These are phyloP conservation scores for Caenorhabditis becei DNA, from an alignment of 2,888 invertebrate species.

Conservation along the genomic window DNA sequence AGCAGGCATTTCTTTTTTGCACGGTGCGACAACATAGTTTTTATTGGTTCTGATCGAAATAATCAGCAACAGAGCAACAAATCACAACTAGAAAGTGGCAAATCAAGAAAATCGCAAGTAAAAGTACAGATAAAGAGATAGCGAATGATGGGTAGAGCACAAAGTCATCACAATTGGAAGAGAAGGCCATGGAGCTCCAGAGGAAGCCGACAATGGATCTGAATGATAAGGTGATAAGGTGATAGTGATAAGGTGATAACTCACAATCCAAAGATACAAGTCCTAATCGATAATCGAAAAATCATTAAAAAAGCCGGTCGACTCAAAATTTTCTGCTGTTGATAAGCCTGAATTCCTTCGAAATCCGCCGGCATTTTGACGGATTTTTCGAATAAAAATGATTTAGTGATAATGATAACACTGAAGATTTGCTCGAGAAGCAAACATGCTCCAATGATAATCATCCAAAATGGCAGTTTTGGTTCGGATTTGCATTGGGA, in stretches of 20 bases:
- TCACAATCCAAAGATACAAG: slow-evolving; percentile 17
- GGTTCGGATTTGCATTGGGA: background rate
- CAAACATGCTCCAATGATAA: slow-evolving; percentile 5
- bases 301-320: background rate
- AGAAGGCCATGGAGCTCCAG: background rate
- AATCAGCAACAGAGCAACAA: slow-evolving; percentile 20
- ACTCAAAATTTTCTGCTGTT: background rate
- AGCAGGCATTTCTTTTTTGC: slow-evolving; percentile 71
- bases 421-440: background rate
- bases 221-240: slow-evolving; percentile 1
- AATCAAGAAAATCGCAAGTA: background rate
- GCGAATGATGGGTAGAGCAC: slow-evolving; percentile 21
- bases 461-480: slow-evolving; percentile 23
- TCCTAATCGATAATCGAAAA: background rate
- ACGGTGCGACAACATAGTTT: no score
- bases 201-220: slow-evolving; percentile 20
- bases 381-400: background rate
- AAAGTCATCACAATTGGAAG: background rate
- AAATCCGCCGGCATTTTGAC: background rate
- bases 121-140: background rate
- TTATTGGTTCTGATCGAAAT: background rate
- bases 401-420: background rate
- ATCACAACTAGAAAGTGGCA: slow-evolving; percentile 9
- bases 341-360: background rate
- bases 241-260: background rate